Evolutionary conservation across 1,140 invertebrate species (phyloP), one percentile per base, ranked within the genome.

Genomic region (Euschistus heros): DNA sequence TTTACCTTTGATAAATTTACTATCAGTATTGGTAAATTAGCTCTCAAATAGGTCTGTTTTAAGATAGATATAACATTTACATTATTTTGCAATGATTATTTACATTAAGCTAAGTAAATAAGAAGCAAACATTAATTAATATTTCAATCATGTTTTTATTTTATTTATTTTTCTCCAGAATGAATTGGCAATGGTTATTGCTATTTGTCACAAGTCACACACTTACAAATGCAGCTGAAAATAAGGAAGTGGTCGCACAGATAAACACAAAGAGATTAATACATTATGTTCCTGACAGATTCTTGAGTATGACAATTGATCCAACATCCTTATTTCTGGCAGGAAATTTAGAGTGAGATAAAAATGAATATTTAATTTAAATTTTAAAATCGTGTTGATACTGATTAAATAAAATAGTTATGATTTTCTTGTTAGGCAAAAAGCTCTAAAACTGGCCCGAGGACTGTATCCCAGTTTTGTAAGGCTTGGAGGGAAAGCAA

Each of bases 391-490:
- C 13, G 33, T 37, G 7, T 10, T 13, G 1, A 37, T 37, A 37
- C 10, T 13, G 33, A 37, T 37, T 37, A 37, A 37, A 6, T 37
- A 37, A 37, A 6, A 37, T 4, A 50, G n/a, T 10, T 18, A 4
- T 17, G 14, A 18, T 50, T 50, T 22, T 50, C 20, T 50, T 17
- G 2, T 52, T 26, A 63, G 52, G 6, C 30, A 27, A 57, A 42
- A 46, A 64, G 63, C 55, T 10, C 24, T 62, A 27, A 75, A 78
- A 63, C 79, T 86, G 77, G 82, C 80, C 0, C 78, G 76, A 66
- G 79, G 80, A 10, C 70, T 86, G 15, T 75, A 79, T 10, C 84
- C 84, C 5, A 80, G 81, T 0, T 85, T 80, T 70, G 71, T 86
- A 10, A 76, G 83, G 15, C 76, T 86, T 24, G 80, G 78, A 26